Conservation (phyloP, 2,888 invertebrate genomes). For the Fragum sueziense region DNA sequence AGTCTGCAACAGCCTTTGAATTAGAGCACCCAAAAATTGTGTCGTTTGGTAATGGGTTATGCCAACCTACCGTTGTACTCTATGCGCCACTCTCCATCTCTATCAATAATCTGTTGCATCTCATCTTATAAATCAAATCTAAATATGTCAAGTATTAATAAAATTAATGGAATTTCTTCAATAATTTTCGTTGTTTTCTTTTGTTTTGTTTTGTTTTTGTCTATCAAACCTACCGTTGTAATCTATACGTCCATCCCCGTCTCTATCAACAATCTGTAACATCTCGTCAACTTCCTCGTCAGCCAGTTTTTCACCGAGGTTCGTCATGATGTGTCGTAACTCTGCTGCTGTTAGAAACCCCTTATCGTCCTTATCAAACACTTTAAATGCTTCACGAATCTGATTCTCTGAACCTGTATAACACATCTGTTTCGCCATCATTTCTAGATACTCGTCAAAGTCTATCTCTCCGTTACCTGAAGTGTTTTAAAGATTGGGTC, state of each 20-base stretch:
- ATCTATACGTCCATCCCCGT: slow-evolving; percentile 57
- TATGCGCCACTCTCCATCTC: too few relatives aligned
- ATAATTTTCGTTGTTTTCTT: too few relatives aligned
- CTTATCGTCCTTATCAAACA: slow-evolving; percentile 44
- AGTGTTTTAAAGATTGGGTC: background rate
- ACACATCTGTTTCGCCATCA: slow-evolving; percentile 54
- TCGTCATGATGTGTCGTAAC: slow-evolving; percentile 55
- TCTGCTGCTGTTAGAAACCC: slow-evolving; percentile 51
- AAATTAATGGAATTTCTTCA: too few relatives aligned
- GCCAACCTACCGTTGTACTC: too few relatives aligned
- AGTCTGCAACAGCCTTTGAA: too few relatives aligned
- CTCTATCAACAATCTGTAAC: slow-evolving; percentile 55
- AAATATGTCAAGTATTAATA: too few relatives aligned
- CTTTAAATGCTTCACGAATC: slow-evolving; percentile 57
- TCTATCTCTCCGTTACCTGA: slow-evolving; percentile 56
- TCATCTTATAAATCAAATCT: too few relatives aligned
- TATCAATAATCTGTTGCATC: too few relatives aligned
- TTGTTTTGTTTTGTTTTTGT: too few relatives aligned
- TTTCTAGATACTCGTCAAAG: slow-evolving; percentile 53
- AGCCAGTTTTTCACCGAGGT: slow-evolving; percentile 46
- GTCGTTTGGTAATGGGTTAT: too few relatives aligned
- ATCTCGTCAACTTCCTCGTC: slow-evolving; percentile 63
- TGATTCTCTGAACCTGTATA: slow-evolving; percentile 52
- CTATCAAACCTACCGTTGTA: slow-evolving; percentile 64
- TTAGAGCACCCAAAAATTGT: too few relatives aligned